These are phyloP conservation scores for Neopipo cinnamomea DNA, from an alignment of 2,113 vertebrate genomes.

Conservation along the genomic window DNA sequence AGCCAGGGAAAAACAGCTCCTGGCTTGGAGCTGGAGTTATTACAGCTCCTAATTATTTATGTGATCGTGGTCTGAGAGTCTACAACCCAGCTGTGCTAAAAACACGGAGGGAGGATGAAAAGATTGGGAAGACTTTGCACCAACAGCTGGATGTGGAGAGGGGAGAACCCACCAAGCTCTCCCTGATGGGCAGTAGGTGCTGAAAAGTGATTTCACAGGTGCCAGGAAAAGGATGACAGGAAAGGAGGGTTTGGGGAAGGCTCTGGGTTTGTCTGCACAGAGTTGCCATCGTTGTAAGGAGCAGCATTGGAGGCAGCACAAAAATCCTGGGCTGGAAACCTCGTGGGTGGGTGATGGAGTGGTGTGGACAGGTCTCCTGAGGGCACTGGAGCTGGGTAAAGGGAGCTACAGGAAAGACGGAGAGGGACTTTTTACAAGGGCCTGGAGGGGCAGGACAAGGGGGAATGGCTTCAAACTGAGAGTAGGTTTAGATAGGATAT, in stretches of 20 bases:
- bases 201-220: neutral
- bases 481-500: accelerated
- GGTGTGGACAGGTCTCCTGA: neutral
- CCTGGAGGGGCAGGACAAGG: neutral
- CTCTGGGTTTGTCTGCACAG: neutral
- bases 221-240: neutral
- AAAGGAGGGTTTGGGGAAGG: neutral
- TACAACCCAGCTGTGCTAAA: accelerated
- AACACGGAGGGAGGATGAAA: neutral
- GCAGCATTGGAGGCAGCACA: neutral
- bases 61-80: neutral
- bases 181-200: neutral
- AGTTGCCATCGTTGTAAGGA: neutral
- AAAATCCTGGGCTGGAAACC: neutral
- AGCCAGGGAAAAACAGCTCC: neutral
- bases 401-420: neutral
- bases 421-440: neutral
- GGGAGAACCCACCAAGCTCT: neutral
- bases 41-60: neutral
- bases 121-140: neutral
- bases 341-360: accelerated
- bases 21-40: neutral
- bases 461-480: neutral
- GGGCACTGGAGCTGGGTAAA: neutral
- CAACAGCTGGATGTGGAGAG: neutral